phyloP scores from a whole-genome alignment of 2,113 vertebrate genomes.

The Stigmatopora nigra region DNA sequence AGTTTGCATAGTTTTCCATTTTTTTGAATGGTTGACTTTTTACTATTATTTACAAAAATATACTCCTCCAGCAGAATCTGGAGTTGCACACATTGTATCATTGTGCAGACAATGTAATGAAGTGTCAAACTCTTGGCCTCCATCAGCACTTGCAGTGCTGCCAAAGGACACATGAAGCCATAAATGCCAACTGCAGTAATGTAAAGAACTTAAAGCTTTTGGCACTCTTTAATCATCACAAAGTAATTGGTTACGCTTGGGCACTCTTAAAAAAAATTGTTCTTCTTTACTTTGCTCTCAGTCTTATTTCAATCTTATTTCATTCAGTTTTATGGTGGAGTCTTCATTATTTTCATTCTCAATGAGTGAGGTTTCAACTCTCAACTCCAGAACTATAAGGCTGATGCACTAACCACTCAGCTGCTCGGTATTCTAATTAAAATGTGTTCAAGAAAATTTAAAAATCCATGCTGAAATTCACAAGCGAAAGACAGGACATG shows the following conservation, averaged over 20 bases:
- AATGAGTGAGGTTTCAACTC: too few species aligned
- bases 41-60: neutral
- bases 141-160: conserved; percentile 26
- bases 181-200: conserved; percentile 32
- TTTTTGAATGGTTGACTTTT: too few species aligned
- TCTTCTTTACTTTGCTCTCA: neutral
- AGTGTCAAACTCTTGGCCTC: conserved; percentile 17
- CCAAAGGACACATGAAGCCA: conserved; percentile 26
- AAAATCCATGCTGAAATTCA: too few species aligned
- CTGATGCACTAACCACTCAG: too few species aligned
- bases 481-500: too few species aligned
- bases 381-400: too few species aligned
- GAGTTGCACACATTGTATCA: neutral
- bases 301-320: conserved; percentile 1
- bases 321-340: neutral
- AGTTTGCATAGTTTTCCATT: too few species aligned
- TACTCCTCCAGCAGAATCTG: neutral
- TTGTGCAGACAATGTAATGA: neutral
- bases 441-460: too few species aligned
- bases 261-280: conserved; percentile 27
- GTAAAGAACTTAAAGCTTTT: conserved; percentile 30
- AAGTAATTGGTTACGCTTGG: conserved; percentile 27
- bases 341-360: neutral
- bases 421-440: too few species aligned
- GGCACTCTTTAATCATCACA: conserved; percentile 34